Base-by-base conservation (phyloP, 2,888 invertebrate species). In the Pteria penguin region DNA sequence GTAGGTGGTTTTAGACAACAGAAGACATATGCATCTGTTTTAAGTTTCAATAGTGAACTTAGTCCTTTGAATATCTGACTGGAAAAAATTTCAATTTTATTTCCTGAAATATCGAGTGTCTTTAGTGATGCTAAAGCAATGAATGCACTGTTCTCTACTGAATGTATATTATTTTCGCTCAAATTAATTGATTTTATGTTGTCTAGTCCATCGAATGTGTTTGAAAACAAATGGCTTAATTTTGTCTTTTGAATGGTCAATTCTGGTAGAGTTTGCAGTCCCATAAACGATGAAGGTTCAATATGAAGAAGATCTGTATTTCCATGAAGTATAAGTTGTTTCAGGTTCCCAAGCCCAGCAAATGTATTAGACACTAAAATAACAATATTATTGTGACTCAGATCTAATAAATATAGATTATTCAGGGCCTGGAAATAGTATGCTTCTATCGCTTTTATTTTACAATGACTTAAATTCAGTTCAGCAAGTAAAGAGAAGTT, bases 1-100 rank as follows among this genome's bases (percentile, higher is more conserved):
- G 72, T 62, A 14, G 31, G 11, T 8, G 82, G 82, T n/a, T 69
- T 77, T 5, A 81, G 45, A 62, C 81, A 84, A 69, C 82, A 81
- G 31, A 79, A 76, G 11, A 74, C 73, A 57, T 71, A 83, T 3
- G 80, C 70, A 52, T 78, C 77, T 24, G 81, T 67, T n/a, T 62
- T 67, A 5, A 83, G 57, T 2, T 33, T 26, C n/a, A 61, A n/a
- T 3, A 83, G 32, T 0, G 45, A 58, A 14, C 27, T 24, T 18
- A 83, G 29, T 0, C 78, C 80, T 52, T 57, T 54, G 60, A 82
- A 83, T 22, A 81, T 72, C 18, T 68, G 57, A 4, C 65, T 58
- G 8, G 68, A 70, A 62, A 83, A 82, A 14, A 54, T 33, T 33
- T 55, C 32, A 4, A 83, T 73, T 18, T 31, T 18, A 57, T 81